Evolutionary conservation across 2,797 vertebrate genomes (phyloP).

Genomic region (Natrix natrix): DNA sequence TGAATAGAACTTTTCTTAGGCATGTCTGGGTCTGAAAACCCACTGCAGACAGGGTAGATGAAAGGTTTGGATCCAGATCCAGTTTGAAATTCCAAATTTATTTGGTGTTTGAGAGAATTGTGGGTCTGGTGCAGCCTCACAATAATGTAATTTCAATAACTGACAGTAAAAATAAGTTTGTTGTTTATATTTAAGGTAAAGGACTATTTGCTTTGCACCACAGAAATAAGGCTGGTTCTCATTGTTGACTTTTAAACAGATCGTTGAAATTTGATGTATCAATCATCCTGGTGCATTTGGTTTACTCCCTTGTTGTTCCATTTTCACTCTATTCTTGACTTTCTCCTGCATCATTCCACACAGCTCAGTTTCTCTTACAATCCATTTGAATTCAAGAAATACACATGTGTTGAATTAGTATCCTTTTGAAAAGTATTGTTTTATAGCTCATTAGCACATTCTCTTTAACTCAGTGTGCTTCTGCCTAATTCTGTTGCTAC

Average conservation of each 20-base stretch:
- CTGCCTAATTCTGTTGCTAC: background rate
- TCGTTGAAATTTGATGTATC: background rate
- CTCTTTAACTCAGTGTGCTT: background rate
- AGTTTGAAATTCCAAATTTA: background rate
- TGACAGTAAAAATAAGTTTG: background rate
- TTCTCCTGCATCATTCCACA: background rate
- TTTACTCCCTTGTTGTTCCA: background rate
- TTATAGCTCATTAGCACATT: background rate
- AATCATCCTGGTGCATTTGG: background rate
- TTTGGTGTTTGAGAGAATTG: background rate
- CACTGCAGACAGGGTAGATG: background rate
- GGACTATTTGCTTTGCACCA: background rate
- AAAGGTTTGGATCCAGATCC: conserved; percentile 10
- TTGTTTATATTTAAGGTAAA: background rate
- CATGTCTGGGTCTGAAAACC: background rate
- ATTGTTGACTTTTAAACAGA: conserved; percentile 2
- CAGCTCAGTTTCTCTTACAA: background rate
- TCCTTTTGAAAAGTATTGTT: background rate
- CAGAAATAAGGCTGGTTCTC: background rate
- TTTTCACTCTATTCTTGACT: background rate
- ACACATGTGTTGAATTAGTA: background rate
- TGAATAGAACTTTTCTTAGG: background rate
- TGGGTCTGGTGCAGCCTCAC: background rate
- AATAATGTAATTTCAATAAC: background rate
- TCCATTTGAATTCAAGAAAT: background rate